Evolutionary conservation across 2,888 invertebrate species (phyloP).

Genomic region (Pterobdella sp.): DNA sequence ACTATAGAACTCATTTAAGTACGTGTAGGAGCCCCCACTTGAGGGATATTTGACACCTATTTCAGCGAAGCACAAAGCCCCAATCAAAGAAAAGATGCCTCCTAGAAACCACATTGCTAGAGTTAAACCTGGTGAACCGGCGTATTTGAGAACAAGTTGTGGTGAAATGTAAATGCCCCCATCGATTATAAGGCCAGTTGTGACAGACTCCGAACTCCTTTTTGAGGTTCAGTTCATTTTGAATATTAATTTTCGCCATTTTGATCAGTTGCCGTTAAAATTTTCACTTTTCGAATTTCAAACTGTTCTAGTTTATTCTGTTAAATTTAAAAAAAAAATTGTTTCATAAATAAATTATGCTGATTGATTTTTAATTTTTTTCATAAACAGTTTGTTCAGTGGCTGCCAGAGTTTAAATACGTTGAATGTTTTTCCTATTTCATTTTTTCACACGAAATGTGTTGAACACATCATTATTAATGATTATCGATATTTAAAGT

Average conservation of each 20-base stretch:
- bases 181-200: constrained; percentile 33
- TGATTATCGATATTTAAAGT: too few relatives aligned
- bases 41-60: constrained; percentile 74
- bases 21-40: constrained; percentile 54
- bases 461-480: too few relatives aligned
- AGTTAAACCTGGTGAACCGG: constrained; percentile 66
- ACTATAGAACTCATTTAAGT: constrained; percentile 48
- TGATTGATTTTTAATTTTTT: too few relatives aligned
- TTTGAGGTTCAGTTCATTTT: constrained; percentile 23
- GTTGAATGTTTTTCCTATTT: too few relatives aligned
- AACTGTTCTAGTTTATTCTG: constrained; percentile 13
- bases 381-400: too few relatives aligned
- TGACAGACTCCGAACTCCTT: constrained; percentile 32
- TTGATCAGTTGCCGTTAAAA: too few relatives aligned
- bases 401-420: too few relatives aligned
- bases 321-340: too few relatives aligned
- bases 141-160: constrained; percentile 28
- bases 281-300: too few relatives aligned
- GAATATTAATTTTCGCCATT: constrained; percentile 14
- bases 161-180: constrained; percentile 35
- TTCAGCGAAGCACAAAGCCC: constrained; percentile 82
- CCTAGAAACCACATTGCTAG: constrained; percentile 80
- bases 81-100: constrained; percentile 66
- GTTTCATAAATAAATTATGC: too few relatives aligned
- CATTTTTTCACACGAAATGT: too few relatives aligned